Evolutionary conservation across 1,140 invertebrate genomes (phyloP).

Genomic region (Liolophura sinensis): DNA sequence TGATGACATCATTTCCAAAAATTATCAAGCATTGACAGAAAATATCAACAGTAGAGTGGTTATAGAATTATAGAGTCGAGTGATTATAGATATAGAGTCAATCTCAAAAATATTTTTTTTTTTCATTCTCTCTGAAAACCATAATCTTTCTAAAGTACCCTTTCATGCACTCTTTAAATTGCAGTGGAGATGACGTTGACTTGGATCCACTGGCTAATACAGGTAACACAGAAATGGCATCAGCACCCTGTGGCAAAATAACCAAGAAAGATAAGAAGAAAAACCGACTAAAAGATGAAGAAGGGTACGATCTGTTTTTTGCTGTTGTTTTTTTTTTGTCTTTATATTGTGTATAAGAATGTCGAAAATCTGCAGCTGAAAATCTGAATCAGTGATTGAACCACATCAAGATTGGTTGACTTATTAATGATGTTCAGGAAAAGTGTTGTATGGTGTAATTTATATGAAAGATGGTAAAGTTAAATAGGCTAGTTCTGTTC

Average conservation of each 20-base stretch:
- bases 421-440: no score
- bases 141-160: no score
- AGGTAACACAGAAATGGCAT: background rate
- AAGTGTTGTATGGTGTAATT: no score
- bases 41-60: background rate
- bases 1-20: no score
- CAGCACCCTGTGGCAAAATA: background rate
- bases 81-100: background rate
- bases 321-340: background rate
- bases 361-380: no score
- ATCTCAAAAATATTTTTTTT: background rate
- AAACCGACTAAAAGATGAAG: conserved; percentile 71
- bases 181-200: conserved; percentile 19
- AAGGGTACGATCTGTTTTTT: conserved; percentile 33
- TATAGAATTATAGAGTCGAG: background rate
- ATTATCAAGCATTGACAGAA: background rate
- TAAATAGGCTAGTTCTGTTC: no score
- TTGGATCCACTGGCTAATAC: conserved; percentile 13
- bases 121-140: no score
- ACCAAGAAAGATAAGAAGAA: conserved; percentile 59
- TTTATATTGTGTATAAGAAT: no score
- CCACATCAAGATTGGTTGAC: no score
- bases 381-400: no score
- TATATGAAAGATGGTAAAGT: no score
- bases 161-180: no score